Evolutionary conservation across 2,797 vertebrate genomes (phyloP), one percentile per base, ranked within the genome.

Genomic region (Tamandua tetradactyla): DNA sequence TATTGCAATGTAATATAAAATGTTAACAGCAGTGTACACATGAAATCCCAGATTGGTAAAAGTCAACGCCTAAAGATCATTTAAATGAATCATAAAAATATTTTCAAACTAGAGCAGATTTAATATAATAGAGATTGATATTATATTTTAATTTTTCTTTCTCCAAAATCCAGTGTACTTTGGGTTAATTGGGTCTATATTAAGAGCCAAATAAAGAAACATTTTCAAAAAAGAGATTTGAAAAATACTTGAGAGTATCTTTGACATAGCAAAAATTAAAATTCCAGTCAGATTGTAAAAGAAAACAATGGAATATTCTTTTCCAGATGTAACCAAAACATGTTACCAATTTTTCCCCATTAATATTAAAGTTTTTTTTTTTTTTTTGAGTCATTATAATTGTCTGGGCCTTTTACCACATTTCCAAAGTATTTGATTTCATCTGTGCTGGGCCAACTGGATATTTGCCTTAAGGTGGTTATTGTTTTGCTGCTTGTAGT

Each of bases 181-280:
- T 91, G 55, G 2, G 49, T 76, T 86, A 37, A 55, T 23, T 83
- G 35, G 5, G 47, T 80, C n/a, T n/a, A 68, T 6, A 12, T 75
- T 89, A 86, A 95, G 27, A 93, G 42, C 23, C 32, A 82, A 96
- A 75, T 86, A 75, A 84, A 96, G 32, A 93, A 85, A 25, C 7
- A 37, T 35, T 90, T 95, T 94, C 68, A 61, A 72, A 64, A 81
- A 49, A 62, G 40, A n/a, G 35, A 40, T 55, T 78, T 87, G 15
- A 61, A 76, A 91, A 94, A 64, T 47, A 55, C 25, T 96, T 88
- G 35, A 35, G 14, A 44, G 25, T 40, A n/a, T 83, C 74, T 94
- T 91, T 80, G 11, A 59, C 66, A 78, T 13, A 37, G 40, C 10
- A 89, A 94, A 76, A 93, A 61, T 87, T 76, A 91, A 76, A 89